Evolutionary conservation across 2,113 vertebrate genomes (phyloP), one percentile per base, ranked within the genome.

Genomic region (Leptocoma aspasia): DNA sequence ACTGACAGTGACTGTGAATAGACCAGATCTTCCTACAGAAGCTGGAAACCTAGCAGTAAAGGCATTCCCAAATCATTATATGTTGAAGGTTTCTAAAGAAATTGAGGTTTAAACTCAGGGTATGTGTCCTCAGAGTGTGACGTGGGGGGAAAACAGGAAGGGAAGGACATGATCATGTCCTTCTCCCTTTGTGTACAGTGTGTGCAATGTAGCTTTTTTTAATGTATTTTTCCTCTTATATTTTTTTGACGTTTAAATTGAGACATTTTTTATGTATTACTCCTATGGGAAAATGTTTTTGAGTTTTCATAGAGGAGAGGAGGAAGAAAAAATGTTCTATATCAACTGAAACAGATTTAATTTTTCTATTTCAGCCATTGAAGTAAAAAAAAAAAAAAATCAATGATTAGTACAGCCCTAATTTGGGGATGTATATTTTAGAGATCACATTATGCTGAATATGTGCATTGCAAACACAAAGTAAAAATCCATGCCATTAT

Each of bases 401-500:
- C 56, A 63, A 41, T 90, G 19, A 89, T 89, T 81, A 95, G 76
- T 83, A 31, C 47, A 86, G 52, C 17, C 49, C 56, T 94, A 86
- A 94, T 91, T 76, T 93, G 31, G 44, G 79, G 76, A 86, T 82
- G 69, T 77, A 52, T 94, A 83, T 95, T 96, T 95, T 80, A 94
- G 71, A 76, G 60, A 77, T 85, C 16, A 2, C 78, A 92, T 89
- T 81, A 81, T 95, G 76, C 85, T 82, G 82, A 95, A 63, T 84
- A 61, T 77, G 83, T 96, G 70, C 83, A 57, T 79, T 96, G 69
- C 50, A 70, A 71, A 41, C 13, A 21, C 91, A 79, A 24, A 89
- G 60, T 91, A 86, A 94, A 97, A 92, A 93, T 89, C 83, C 68
- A 61, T 94, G 76, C 70, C 82, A 69, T 95, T 96, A 89, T 23